Conservation (phyloP, 2,113 vertebrate genomes). For the Nibea albiflora region DNA sequence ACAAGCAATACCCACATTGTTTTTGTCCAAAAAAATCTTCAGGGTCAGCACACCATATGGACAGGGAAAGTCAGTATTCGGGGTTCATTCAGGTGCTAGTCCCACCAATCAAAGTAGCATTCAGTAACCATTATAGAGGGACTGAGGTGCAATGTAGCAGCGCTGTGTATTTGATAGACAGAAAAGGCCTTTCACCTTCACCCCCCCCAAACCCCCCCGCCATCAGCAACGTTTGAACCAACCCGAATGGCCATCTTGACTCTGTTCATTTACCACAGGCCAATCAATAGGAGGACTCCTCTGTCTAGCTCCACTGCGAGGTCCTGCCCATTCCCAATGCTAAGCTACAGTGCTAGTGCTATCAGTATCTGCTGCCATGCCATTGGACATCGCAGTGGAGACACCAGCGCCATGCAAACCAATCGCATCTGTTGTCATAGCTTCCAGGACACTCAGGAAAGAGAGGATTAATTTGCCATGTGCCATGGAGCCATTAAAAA, state of each 20-base stretch:
- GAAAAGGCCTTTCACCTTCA: constrained; percentile 74
- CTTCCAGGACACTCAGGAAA: constrained; percentile 67
- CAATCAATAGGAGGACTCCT: constrained; percentile 71
- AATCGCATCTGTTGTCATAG: constrained; percentile 64
- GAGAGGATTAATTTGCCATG: constrained; percentile 33
- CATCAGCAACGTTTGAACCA: constrained; percentile 31
- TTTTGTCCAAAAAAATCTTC: constrained; percentile 49
- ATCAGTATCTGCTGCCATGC: constrained; percentile 75
- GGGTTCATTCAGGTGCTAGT: constrained; percentile 72
- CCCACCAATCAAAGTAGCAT: constrained; percentile 66
- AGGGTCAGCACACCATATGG: constrained; percentile 56
- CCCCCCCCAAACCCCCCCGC: background rate
- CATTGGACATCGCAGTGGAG: constrained; percentile 80
- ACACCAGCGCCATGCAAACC: constrained; percentile 84
- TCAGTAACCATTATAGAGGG: constrained; percentile 63
- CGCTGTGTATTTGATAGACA: constrained; percentile 73
- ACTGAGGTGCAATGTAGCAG: constrained; percentile 75
- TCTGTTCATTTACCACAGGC: constrained; percentile 59
- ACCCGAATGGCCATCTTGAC: constrained; percentile 35
- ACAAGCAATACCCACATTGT: constrained; percentile 53
- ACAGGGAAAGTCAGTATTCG: constrained; percentile 47
- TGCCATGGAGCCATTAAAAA: constrained; percentile 58
- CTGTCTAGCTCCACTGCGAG: constrained; percentile 82
- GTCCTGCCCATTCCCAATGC: constrained; percentile 81
- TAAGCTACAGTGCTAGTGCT: constrained; percentile 75